Evolutionary conservation across 2,797 vertebrate genomes (phyloP), one percentile per base, ranked within the genome.

Genomic region (Monodelphis domestica): DNA sequence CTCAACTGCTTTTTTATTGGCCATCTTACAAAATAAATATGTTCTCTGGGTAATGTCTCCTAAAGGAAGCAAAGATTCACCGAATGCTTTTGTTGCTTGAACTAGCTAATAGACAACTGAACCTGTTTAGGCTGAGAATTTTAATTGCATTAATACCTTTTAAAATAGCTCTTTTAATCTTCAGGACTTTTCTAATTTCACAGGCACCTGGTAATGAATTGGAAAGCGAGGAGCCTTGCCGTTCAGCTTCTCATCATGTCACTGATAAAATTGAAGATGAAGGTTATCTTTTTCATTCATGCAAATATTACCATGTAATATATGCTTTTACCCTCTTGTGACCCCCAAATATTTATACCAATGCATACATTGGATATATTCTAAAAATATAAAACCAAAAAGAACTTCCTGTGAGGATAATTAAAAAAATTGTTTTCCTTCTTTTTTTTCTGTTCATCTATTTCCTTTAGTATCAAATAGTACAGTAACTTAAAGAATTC

Each of bases 21-120:
- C 6, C 10, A 91, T 53, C n/a, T 78, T 54, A 90, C 15, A 92
- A 91, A 95, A 93, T 55, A 90, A 97, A 87, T 91, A 53, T 53
- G 1, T 55, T 93, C 52, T 90, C 29, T 90, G 38, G 53, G 12
- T 91, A n/a, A 12, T 45, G 17, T 88, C 84, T 92, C 56, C 89
- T 51, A 95, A 93, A 91, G 91, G 59, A 89, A 92, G 11, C 3
- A 89, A 54, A 54, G 89, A 90, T 89, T 6, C 5, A 91, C 30
- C 12, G 94, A 88, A n/a, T 54, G 0, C 59, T 88, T 45, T 56
- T 78, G 9, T 5, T 87, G 14, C 38, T 38, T 91, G 17, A 89
- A 38, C 56, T 53, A 89, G 59, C 90, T 91, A 53, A 4, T 88
- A 70, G n/a, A 33, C 53, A n/a, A 53, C 2, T 70, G 50, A 95